These are phyloP conservation scores for Momotus momota DNA, from an alignment of 2,797 vertebrate species.

Conservation along the genomic window DNA sequence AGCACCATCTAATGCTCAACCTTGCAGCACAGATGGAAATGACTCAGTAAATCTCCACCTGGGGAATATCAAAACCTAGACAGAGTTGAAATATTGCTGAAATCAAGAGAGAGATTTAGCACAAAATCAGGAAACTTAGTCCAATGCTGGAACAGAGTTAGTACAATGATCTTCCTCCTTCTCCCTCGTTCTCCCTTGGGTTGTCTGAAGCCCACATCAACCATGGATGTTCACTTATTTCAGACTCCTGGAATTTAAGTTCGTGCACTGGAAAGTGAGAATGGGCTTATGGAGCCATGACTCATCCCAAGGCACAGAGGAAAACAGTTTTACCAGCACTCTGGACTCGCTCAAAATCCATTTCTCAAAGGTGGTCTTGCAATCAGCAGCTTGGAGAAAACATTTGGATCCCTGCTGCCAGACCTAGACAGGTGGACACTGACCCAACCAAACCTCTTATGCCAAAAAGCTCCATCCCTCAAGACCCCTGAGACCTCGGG, in stretches of 20 bases:
- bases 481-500: neutral
- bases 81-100: neutral
- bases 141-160: neutral
- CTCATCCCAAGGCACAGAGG: neutral
- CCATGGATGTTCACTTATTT: neutral
- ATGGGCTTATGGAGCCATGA: neutral
- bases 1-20: neutral
- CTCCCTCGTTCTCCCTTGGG: neutral
- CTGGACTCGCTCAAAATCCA: neutral
- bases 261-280: neutral
- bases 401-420: neutral
- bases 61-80: conserved; percentile 39
- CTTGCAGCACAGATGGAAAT: neutral
- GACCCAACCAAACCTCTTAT: neutral
- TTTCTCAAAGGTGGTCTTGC: conserved; percentile 5
- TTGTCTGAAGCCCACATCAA: neutral
- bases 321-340: neutral
- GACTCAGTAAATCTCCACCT: neutral
- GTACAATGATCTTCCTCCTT: neutral
- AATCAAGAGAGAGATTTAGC: neutral
- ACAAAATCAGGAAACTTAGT: neutral
- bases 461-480: neutral
- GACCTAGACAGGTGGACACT: neutral
- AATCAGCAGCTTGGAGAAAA: neutral
- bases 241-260: conserved; percentile 5